Evolutionary conservation across 2,888 invertebrate genomes (phyloP).

Genomic region (Parapristionchus giblindavisi): DNA sequence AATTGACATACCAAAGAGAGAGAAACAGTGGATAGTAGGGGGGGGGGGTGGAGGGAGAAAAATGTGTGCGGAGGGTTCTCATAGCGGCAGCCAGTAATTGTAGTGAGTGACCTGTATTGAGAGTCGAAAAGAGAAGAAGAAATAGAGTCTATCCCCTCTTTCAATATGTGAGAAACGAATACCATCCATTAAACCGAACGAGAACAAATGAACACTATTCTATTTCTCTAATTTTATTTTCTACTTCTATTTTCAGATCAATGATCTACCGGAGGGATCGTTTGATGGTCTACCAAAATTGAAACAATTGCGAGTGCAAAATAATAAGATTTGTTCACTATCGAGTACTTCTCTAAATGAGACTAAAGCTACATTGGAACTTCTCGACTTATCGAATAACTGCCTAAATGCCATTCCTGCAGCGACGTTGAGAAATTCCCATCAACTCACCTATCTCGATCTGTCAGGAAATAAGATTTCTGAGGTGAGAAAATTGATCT

Average conservation of each 20-base stretch:
- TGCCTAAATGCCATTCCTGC: constrained; percentile 83
- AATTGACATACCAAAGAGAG: too few relatives aligned
- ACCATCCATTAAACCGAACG: too few relatives aligned
- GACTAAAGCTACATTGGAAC: constrained; percentile 74
- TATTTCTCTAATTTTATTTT: not conserved
- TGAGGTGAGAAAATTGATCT: constrained; percentile 73
- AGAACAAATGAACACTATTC: too few relatives aligned
- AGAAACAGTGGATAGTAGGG: too few relatives aligned
- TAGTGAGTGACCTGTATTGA: not conserved
- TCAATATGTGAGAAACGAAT: too few relatives aligned
- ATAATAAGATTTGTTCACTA: constrained; percentile 59
- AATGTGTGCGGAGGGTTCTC: not conserved
- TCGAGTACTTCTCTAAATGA: constrained; percentile 60
- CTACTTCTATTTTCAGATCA: constrained; percentile 40
- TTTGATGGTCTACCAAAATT: constrained; percentile 49
- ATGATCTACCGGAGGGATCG: constrained; percentile 48
- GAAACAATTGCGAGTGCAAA: constrained; percentile 54
- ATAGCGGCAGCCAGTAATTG: constrained; percentile 8
- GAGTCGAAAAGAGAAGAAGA: not conserved
- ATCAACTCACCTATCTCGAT: constrained; percentile 79
- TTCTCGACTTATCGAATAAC: constrained; percentile 85
- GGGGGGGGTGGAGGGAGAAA: not conserved
- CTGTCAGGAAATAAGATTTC: constrained; percentile 83
- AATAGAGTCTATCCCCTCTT: not conserved
- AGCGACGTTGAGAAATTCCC: constrained; percentile 83